These are phyloP conservation scores for Nestor notabilis DNA, from an alignment of 2,113 vertebrate species.

Conservation along the genomic window DNA sequence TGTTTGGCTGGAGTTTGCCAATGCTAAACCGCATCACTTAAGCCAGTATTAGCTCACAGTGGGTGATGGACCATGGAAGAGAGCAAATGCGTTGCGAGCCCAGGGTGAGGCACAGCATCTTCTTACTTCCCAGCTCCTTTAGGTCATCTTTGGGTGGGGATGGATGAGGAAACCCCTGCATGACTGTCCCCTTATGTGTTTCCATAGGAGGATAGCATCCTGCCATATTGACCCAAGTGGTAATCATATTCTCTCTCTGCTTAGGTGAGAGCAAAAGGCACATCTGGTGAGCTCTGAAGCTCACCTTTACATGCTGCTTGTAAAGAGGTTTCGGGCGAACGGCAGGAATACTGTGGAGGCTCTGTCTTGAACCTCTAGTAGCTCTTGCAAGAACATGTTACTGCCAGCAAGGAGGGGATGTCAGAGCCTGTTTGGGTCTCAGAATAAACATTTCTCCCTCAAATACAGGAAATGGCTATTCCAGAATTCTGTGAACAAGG, in stretches of 20 bases:
- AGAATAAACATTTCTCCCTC: neutral
- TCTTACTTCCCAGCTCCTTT: neutral
- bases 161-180: neutral
- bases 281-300: neutral
- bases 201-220: neutral
- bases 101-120: neutral
- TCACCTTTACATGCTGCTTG: neutral
- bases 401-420: neutral
- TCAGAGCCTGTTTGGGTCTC: neutral
- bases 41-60: neutral
- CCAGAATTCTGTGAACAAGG: neutral
- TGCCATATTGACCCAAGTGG: neutral
- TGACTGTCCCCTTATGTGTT: neutral
- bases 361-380: neutral
- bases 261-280: neutral
- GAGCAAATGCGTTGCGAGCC: neutral
- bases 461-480: neutral
- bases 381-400: neutral
- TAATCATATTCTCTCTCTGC: neutral
- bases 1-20: neutral
- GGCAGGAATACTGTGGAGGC: neutral
- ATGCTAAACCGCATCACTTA: accelerated
- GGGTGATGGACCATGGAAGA: neutral
- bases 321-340: neutral
- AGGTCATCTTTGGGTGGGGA: neutral